phyloP scores from a whole-genome alignment of 2,797 vertebrate species.

The Lithobates pipiens region DNA sequence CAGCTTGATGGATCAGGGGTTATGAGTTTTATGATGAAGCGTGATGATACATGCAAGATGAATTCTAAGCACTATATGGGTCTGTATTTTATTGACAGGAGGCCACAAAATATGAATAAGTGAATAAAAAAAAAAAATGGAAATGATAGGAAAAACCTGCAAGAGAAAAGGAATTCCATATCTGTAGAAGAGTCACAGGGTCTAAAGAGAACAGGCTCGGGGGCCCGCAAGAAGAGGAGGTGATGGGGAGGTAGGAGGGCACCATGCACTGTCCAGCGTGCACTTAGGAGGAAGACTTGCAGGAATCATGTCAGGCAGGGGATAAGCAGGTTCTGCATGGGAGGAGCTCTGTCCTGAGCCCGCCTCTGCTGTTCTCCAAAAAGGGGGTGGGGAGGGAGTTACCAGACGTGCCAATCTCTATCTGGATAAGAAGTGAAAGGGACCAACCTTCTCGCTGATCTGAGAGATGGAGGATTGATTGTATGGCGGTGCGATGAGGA shows the following conservation, averaged over 20 bases:
- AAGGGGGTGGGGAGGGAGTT: conserved; percentile 68
- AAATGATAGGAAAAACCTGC: neutral
- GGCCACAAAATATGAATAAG: conserved; percentile 9
- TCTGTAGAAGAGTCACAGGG: neutral
- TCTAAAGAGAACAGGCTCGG: neutral
- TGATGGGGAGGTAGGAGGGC: neutral
- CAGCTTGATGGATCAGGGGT: neutral
- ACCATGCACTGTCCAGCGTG: conserved; percentile 50
- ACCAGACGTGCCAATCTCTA: conserved; percentile 78
- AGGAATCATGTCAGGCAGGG: conserved; percentile 16
- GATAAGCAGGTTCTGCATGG: conserved; percentile 37
- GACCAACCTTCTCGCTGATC: conserved; percentile 99
- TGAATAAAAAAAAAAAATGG: neutral
- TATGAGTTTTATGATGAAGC: neutral
- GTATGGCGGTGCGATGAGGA: conserved; percentile 94
- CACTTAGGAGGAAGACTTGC: neutral
- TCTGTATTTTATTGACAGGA: neutral
- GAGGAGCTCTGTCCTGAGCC: conserved; percentile 58
- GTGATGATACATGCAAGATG: neutral
- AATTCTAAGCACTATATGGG: neutral
- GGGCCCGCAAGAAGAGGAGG: neutral
- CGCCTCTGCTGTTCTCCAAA: conserved; percentile 72
- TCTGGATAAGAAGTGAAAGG: conserved; percentile 90
- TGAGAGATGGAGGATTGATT: conserved; percentile 94
- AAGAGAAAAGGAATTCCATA: neutral